Base-by-base conservation (phyloP, 2,888 invertebrate species). In the Bruchidius siliquastri region DNA sequence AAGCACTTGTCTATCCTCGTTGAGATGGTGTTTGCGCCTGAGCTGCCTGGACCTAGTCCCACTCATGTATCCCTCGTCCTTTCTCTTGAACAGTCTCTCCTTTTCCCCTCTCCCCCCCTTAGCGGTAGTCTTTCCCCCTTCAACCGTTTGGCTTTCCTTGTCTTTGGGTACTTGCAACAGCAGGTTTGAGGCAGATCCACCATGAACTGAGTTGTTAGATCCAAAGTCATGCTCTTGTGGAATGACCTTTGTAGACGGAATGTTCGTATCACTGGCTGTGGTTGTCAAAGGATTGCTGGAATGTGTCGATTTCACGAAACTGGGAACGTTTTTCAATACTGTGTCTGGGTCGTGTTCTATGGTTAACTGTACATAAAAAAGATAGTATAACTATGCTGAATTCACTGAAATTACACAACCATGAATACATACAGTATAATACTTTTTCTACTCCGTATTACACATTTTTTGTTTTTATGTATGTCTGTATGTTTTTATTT, bases 271-370 rank as follows among this genome's bases (percentile, higher is more conserved):
- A 78, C 86, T 86, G 66, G 83, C 78, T 2, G 88, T 87, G 68
- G 88, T 86, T 21, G 88, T 85, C 75, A 89, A 79, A 72, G 88
- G 85, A 22, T 80, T 72, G 22, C 74, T 79, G 67, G 78, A 72
- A 26, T 77, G 76, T 8, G 76, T 77, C 30, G 76, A 74, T 71
- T 79, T 79, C 18, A 78, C 73, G 67, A 79, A 74, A 73, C 80
- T 80, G 4, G 80, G 74, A 18, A 80, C 76, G 71, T 89, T 88
- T 75, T 90, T 88, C 77, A 90, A 89, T 70, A 92, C 87, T 67
- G 93, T 90, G 79, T 94, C 93, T 13, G 96, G 95, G 85, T 95
- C 95, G 84, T 96, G 95, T 86, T 97, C 97, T 81, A 97, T 94
- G 2, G 96, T 96, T 76, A 97, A 87, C 91, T 94, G 88, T 69